Conservation (phyloP, 2,888 invertebrate genomes). For the Luffia ferchaultella region DNA sequence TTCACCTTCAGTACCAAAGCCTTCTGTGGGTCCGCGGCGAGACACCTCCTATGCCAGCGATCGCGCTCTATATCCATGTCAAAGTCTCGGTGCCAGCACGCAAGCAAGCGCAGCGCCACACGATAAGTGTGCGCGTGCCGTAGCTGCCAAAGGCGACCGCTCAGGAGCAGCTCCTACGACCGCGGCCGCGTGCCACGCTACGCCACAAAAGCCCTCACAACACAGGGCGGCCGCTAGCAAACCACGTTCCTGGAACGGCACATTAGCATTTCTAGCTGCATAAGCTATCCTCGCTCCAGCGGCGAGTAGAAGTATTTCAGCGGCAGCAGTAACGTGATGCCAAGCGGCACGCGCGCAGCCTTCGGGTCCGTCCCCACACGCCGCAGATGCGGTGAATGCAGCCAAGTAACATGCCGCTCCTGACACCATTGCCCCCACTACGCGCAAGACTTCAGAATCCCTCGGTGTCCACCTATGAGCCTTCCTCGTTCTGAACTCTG, state of each 20-base stretch:
- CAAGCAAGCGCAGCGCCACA: constrained; percentile 85
- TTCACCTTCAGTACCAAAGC: constrained; percentile 78
- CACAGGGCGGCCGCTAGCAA: constrained; percentile 84
- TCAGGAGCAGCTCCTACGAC: constrained; percentile 79
- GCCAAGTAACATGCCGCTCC: constrained; percentile 83
- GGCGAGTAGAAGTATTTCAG: constrained; percentile 80
- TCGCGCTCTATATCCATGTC: constrained; percentile 59
- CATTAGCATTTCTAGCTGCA: constrained; percentile 86
- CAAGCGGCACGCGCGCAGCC: constrained; percentile 79
- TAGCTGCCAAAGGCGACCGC: constrained; percentile 84
- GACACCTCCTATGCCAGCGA: constrained; percentile 77
- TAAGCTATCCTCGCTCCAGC: constrained; percentile 89
- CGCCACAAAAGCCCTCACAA: constrained; percentile 79
- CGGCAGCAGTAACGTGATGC: constrained; percentile 86
- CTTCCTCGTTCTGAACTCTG: constrained; percentile 94
- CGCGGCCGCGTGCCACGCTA: constrained; percentile 75
- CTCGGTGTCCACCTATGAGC: constrained; percentile 94
- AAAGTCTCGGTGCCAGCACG: constrained; percentile 86
- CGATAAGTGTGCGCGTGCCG: constrained; percentile 86
- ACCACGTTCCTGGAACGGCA: constrained; percentile 83
- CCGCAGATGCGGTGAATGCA: constrained; percentile 83
- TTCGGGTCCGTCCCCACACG: constrained; percentile 27
- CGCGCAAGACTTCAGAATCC: constrained; percentile 77
- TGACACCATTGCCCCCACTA: constrained; percentile 50
- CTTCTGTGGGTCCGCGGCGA: constrained; percentile 77